phyloP scores from a whole-genome alignment of 2,888 invertebrate genomes.

The Automeris io region DNA sequence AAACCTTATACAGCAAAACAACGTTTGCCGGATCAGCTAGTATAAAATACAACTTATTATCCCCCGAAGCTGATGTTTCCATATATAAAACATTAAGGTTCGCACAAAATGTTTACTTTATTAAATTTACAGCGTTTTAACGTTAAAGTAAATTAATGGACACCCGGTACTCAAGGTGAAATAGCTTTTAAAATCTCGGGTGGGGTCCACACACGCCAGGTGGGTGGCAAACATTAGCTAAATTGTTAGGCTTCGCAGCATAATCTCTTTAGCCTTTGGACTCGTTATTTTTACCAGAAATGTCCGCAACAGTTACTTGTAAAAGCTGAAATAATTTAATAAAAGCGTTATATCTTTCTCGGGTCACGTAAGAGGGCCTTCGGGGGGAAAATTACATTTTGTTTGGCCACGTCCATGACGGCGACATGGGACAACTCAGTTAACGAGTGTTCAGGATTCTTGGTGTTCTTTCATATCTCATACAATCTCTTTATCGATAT shows the following conservation, averaged over 20 bases:
- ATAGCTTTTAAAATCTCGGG: constrained; percentile 32
- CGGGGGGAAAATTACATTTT: constrained; percentile 72
- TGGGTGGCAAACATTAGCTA: constrained; percentile 17
- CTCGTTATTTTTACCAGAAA: constrained; percentile 51
- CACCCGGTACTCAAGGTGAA: constrained; percentile 25
- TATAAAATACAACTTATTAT: background rate
- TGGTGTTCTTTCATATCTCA: constrained; percentile 62
- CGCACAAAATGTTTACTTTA: constrained; percentile 24
- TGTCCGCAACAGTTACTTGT: constrained; percentile 56
- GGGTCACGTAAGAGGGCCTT: constrained; percentile 73
- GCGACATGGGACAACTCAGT: constrained; percentile 69
- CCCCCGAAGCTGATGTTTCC: background rate
- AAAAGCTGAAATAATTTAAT: constrained; percentile 72
- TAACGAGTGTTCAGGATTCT: constrained; percentile 69
- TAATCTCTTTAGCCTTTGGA: constrained; percentile 50
- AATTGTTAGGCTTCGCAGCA: constrained; percentile 30
- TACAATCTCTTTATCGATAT: constrained; percentile 46
- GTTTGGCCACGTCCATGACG: constrained; percentile 64
- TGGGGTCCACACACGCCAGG: constrained; percentile 22
- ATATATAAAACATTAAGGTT: background rate
- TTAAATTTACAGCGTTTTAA: constrained; percentile 23
- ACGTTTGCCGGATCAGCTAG: too few relatives aligned
- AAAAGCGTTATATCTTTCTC: constrained; percentile 71
- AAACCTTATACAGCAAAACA: too few relatives aligned
- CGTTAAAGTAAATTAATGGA: constrained; percentile 30